Evolutionary conservation across 2,888 invertebrate genomes (phyloP).

Genomic region (Phyllotreta cruciferae): DNA sequence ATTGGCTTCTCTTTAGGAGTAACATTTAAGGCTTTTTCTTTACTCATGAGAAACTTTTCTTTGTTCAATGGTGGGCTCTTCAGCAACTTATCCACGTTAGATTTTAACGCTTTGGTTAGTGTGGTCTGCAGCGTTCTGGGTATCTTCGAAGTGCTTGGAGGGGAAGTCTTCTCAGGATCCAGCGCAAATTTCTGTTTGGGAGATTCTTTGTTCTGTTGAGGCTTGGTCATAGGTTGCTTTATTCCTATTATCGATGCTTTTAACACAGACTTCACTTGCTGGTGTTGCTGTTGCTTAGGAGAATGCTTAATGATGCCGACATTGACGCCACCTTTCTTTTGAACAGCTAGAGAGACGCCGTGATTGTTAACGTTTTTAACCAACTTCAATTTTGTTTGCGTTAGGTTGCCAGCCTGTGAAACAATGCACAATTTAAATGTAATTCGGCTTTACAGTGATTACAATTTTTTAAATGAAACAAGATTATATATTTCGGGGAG

Average conservation of each 20-base stretch:
- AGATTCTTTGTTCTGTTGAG: conserved; percentile 15
- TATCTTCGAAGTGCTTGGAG: conserved; percentile 43
- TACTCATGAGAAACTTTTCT: conserved; percentile 51
- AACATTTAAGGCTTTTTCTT: conserved; percentile 33
- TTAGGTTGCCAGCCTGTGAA: conserved; percentile 45
- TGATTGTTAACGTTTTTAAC: conserved; percentile 55
- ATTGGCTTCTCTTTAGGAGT: conserved; percentile 38
- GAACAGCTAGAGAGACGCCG: conserved; percentile 55
- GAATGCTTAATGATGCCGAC: conserved; percentile 55
- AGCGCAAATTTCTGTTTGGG: conserved; percentile 21
- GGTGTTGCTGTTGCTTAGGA: conserved; percentile 42
- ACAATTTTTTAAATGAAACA: neutral
- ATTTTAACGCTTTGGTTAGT: conserved; percentile 44
- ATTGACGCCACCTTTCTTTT: conserved; percentile 55
- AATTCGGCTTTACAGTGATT: neutral
- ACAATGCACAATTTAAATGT: neutral
- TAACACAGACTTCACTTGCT: conserved; percentile 20
- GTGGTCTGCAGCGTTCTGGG: conserved; percentile 49
- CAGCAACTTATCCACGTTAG: conserved; percentile 43
- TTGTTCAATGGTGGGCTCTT: conserved; percentile 41
- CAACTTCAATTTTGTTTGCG: conserved; percentile 56
- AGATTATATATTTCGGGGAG: neutral
- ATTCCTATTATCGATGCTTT: conserved; percentile 25
- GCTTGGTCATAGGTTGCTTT: conserved; percentile 15
- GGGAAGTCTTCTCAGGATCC: conserved; percentile 30